Evolutionary conservation across 2,888 invertebrate genomes (phyloP), one percentile per base, ranked within the genome.

Genomic region (Allophyes oxyacanthae): DNA sequence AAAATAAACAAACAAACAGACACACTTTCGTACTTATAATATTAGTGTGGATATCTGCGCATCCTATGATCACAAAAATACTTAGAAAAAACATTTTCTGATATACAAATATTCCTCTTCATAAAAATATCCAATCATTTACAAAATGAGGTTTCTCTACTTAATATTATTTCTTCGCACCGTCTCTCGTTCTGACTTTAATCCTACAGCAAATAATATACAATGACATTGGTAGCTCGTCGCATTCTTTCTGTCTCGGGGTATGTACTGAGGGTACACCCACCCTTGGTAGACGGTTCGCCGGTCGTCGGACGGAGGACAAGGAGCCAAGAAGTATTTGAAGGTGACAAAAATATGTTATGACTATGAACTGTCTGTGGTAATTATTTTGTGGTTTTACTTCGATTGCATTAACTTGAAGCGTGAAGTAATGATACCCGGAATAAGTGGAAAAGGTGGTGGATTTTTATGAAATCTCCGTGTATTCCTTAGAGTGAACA

Each of bases 201-300:
- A 70, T 76, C 50, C 59, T 62, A 42, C 45, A 41, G 61, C 68
- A 78, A 67, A 67, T 73, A 77, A 71, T 68, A 63, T 60, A 70
- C 66, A 76, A 71, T 77, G 75, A 80, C 81, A 83, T 82, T 76
- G 79, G 83, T 82, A 78, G 75, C 77, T 72, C 77, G 83, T 82
- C 80, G 81, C 79, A 81, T 81, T 83, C 79, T 84, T 82, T 80
- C 79, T 73, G 81, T 79, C 82, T 79, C 71, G 75, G 57, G 66
- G 66, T 64, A 44, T 60, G 69, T 75, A 70, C 50, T 64, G 65
- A 75, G 75, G 67, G 80, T 77, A 74, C 81, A 85, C 77, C 81
- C 82, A 78, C 83, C 80, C 80, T 78, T 78, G 63, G 81, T 81
- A 86, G 86, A 88, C 87, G 76, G 70, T 70, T 60, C 70, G 65